Evolutionary conservation across 2,113 vertebrate genomes (phyloP).

Genomic region (Aspiorhynchus laticeps): DNA sequence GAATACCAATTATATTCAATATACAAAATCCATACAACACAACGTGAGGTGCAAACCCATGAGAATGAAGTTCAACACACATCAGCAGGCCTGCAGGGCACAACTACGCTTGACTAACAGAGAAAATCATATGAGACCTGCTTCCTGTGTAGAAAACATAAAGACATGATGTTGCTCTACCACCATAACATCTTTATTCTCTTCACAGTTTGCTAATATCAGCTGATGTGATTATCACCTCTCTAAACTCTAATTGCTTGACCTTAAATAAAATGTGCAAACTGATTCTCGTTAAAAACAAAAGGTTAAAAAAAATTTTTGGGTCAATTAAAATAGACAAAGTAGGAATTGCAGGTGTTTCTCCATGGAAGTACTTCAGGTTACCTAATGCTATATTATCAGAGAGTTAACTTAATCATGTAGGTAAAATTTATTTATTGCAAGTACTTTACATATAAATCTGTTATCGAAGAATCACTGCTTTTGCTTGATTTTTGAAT

Average conservation of each 20-base stretch:
- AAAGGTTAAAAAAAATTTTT: background rate
- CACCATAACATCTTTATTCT: background rate
- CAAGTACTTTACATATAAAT: background rate
- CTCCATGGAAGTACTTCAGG: background rate
- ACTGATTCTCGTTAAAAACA: background rate
- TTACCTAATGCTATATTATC: background rate
- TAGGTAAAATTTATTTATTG: background rate
- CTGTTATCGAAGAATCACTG: background rate
- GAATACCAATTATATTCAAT: slow-evolving; percentile 2
- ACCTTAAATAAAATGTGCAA: background rate
- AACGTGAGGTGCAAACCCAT: slow-evolving; percentile 29
- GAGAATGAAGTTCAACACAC: slow-evolving; percentile 59
- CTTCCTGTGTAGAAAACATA: slow-evolving; percentile 70
- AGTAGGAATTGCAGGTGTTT: background rate
- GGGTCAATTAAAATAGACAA: background rate
- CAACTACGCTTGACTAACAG: background rate
- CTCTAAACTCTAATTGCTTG: background rate
- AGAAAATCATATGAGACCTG: slow-evolving; percentile 51
- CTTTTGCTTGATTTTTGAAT: too few species aligned
- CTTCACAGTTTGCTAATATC: background rate
- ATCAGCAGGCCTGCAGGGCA: slow-evolving; percentile 43
- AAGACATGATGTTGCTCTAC: slow-evolving; percentile 60
- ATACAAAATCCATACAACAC: background rate
- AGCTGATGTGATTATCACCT: background rate
- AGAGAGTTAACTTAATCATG: background rate